phyloP scores from a whole-genome alignment of 1,140 invertebrate genomes.

The Psix sp. region DNA sequence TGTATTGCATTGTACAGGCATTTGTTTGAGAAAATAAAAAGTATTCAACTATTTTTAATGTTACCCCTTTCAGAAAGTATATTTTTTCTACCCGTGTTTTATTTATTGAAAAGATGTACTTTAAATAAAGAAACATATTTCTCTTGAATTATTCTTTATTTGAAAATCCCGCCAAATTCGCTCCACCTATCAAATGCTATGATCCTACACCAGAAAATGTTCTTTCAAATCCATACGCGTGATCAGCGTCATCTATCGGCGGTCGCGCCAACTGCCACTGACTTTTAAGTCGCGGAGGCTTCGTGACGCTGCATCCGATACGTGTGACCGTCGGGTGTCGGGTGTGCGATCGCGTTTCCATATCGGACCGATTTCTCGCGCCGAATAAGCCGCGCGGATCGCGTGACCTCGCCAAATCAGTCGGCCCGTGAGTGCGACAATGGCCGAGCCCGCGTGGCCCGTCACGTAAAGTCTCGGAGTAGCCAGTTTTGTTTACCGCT shows the following conservation, averaged over 20 bases:
- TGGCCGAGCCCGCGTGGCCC: constrained; percentile 16
- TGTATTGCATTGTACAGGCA: constrained; percentile 5
- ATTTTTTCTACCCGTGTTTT: too few species aligned
- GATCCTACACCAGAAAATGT: too few species aligned
- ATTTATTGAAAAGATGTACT: too few species aligned
- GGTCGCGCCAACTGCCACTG: too few species aligned
- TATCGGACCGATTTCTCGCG: constrained; percentile 31
- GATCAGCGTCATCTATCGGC: too few species aligned
- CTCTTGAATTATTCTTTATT: too few species aligned
- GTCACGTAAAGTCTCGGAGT: constrained; percentile 1
- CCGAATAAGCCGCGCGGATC: constrained; percentile 24
- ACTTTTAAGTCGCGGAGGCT: neutral
- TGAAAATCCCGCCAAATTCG: too few species aligned
- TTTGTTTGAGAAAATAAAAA: neutral
- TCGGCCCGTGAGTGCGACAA: constrained; percentile 13
- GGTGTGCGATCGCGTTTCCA: constrained; percentile 28
- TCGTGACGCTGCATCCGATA: constrained; percentile 26
- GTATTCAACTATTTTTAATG: too few species aligned
- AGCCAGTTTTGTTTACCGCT: neutral
- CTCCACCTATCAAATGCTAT: too few species aligned
- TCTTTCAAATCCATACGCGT: too few species aligned
- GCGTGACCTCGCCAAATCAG: constrained; percentile 17
- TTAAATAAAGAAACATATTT: too few species aligned
- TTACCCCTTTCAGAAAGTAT: too few species aligned
- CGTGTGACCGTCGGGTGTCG: constrained; percentile 16